phyloP scores from a whole-genome alignment of 2,113 vertebrate species.

The Romanogobio albipinnatus region DNA sequence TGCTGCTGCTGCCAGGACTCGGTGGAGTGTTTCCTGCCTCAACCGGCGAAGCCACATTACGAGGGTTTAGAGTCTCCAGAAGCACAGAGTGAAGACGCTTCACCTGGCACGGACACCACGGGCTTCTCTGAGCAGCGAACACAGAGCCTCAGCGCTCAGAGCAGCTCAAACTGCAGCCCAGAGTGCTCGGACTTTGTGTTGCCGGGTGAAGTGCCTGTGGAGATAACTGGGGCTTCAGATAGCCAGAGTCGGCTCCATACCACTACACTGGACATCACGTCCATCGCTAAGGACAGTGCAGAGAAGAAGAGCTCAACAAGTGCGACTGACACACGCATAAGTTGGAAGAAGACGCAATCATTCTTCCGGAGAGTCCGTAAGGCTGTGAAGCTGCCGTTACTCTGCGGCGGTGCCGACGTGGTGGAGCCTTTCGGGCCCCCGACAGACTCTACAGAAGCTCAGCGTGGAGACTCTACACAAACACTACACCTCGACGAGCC shows the following conservation, averaged over 20 bases:
- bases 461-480: background rate
- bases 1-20: background rate
- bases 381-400: background rate
- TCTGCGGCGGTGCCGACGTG: background rate
- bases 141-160: background rate
- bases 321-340: background rate
- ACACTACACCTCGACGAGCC: background rate
- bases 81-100: background rate
- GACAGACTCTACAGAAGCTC: background rate
- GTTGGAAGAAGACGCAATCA: background rate
- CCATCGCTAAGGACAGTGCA: background rate
- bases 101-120: background rate
- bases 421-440: background rate
- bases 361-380: background rate
- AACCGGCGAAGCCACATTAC: background rate
- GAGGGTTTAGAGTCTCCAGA: background rate
- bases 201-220: background rate
- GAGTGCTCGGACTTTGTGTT: background rate
- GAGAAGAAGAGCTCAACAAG: background rate
- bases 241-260: background rate
- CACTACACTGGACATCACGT: background rate
- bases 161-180: too few relatives aligned
- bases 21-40: background rate
- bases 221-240: too few relatives aligned
- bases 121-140: background rate